Conservation (phyloP, 2,888 invertebrate species). For the Diaphora mendica region DNA sequence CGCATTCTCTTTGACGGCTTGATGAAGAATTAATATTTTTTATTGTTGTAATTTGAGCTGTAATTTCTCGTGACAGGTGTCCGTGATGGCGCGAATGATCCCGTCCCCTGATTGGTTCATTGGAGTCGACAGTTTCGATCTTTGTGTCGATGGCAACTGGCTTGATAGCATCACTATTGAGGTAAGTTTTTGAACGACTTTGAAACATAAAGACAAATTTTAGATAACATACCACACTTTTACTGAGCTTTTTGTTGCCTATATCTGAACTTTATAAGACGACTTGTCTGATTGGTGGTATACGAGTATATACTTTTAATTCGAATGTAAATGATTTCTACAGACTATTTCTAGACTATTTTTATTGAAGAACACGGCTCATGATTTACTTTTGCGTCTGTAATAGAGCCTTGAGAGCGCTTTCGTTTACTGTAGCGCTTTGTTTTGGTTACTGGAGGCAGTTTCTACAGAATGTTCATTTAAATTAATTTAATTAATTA, state of each 20-base stretch:
- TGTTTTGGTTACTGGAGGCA: too few species aligned
- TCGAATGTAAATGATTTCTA: too few species aligned
- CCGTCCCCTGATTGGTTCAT: slow-evolving; percentile 98
- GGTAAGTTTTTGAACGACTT: slow-evolving; percentile 76
- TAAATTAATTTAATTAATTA: neutral
- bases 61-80: slow-evolving; percentile 87
- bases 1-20: neutral
- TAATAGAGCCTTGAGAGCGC: neutral
- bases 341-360: too few species aligned
- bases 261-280: too few species aligned
- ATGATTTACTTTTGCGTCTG: neutral
- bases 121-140: slow-evolving; percentile 95
- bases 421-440: too few species aligned
- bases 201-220: too few species aligned
- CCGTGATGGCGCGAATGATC: slow-evolving; percentile 95
- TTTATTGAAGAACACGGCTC: neutral
- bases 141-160: slow-evolving; percentile 97
- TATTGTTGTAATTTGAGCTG: slow-evolving; percentile 34
- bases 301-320: too few species aligned
- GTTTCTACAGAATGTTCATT: neutral
- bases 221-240: neutral
- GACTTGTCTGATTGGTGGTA: too few species aligned
- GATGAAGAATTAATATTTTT: slow-evolving; percentile 25
- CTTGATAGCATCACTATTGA: slow-evolving; percentile 95
- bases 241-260: neutral